A percentile compares a stretch with the other conserved stretches of the same genome.
These are phyloP conservation scores for Brachionus manjavacas DNA, from an alignment of 1,140 invertebrate genomes.

Conservation along the genomic window DNA sequence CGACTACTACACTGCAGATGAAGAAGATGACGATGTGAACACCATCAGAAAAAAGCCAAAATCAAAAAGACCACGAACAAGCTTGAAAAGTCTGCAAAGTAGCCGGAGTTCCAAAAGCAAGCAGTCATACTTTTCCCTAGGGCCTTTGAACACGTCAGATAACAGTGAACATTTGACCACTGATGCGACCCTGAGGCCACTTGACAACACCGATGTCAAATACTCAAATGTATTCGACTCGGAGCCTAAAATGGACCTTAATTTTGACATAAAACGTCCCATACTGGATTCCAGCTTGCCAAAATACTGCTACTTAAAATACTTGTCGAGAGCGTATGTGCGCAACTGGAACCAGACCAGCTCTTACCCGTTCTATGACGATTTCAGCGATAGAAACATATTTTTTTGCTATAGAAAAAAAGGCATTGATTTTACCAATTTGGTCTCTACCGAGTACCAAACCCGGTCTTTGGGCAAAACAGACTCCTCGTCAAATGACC, in stretches of 20 bases:
- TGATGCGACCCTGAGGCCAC: not conserved
- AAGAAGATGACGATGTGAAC: not conserved
- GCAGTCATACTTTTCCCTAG: not conserved
- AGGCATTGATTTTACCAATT: constrained; percentile 18
- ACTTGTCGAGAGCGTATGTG: constrained; percentile 13
- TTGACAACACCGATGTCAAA: not conserved
- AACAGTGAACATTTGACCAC: not conserved
- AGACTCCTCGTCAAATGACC: not conserved
- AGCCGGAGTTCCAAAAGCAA: not conserved
- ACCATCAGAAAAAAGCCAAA: not conserved
- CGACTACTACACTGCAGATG: constrained; percentile 24
- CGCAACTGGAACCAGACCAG: constrained; percentile 12
- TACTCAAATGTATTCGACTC: not conserved
- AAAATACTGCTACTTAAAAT: constrained; percentile 41
- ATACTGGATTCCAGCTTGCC: constrained; percentile 34
- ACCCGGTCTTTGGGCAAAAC: not conserved
- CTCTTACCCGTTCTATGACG: constrained; percentile 27
- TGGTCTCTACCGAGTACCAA: not conserved
- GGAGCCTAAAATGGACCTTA: constrained; percentile 38
- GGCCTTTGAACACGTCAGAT: not conserved
- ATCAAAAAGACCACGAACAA: not conserved
- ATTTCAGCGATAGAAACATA: constrained; percentile 19
- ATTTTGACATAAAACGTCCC: constrained; percentile 33
- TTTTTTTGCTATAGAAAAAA: constrained; percentile 28
- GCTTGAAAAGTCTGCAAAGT: not conserved